phyloP scores from a whole-genome alignment of 2,113 vertebrate genomes.

The Platycercus adscitus region DNA sequence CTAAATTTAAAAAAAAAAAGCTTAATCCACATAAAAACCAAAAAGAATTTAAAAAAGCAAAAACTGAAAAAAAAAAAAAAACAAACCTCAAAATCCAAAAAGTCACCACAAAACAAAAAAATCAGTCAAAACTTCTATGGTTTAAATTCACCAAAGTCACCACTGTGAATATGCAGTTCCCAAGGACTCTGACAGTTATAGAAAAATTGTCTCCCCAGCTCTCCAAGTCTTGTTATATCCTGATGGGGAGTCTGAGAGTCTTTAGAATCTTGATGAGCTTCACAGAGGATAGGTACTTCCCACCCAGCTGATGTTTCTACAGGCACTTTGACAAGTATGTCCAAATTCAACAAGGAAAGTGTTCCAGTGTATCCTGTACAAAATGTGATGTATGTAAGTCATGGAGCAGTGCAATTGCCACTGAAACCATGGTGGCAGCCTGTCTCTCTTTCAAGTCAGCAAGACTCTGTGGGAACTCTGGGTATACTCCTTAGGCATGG shows the following conservation, averaged over 20 bases:
- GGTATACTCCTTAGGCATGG: neutral
- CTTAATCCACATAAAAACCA: neutral
- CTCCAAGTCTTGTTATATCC: neutral
- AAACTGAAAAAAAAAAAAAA: neutral
- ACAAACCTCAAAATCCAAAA: rapidly evolving
- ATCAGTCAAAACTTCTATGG: neutral
- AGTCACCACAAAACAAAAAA: neutral
- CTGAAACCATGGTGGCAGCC: neutral
- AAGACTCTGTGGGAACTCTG: neutral
- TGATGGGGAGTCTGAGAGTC: neutral
- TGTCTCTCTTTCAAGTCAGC: neutral
- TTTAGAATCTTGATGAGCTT: neutral
- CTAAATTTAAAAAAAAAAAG: neutral
- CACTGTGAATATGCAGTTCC: neutral
- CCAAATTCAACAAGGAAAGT: neutral
- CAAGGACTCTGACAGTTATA: neutral
- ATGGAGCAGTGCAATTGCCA: neutral
- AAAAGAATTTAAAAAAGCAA: too few species aligned
- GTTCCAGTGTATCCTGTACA: neutral
- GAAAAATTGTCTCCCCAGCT: neutral
- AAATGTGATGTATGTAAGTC: neutral
- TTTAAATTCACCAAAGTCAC: neutral
- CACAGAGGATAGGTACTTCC: neutral
- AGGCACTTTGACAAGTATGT: neutral
- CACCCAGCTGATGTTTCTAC: neutral